A percentile compares a stretch with the other conserved stretches of the same genome.
phyloP scores from a whole-genome alignment of 2,888 invertebrate genomes.

The Drosophila rellima region DNA sequence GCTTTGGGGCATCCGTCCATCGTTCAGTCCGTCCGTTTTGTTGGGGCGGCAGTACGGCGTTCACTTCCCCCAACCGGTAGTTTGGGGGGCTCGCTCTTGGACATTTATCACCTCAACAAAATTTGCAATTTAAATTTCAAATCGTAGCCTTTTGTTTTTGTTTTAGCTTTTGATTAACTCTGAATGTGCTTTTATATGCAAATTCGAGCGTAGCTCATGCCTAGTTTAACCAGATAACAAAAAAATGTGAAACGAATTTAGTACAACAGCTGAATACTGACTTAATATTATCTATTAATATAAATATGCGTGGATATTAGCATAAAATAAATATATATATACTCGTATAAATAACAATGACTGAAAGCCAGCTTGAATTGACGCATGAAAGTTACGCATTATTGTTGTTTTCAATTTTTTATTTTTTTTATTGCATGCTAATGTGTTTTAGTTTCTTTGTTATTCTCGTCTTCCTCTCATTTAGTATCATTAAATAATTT shows the following conservation, averaged over 20 bases:
- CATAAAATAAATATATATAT: conserved; percentile 29
- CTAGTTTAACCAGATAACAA: conserved; percentile 27
- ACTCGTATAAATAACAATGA: conserved; percentile 4
- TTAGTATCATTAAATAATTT: conserved; percentile 22
- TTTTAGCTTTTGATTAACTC: conserved; percentile 21
- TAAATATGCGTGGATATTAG: conserved; percentile 49
- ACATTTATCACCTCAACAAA: conserved; percentile 63
- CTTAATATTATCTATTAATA: conserved; percentile 42
- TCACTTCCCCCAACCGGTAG: background rate
- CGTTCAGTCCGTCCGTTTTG: conserved; percentile 6
- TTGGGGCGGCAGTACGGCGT: conserved; percentile 8
- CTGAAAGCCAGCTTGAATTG: conserved; percentile 28
- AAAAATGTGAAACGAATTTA: conserved; percentile 54
- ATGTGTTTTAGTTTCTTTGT: conserved; percentile 18
- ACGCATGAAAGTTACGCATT: conserved; percentile 27
- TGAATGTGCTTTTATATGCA: conserved; percentile 47
- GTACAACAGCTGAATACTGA: conserved; percentile 31
- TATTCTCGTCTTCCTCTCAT: conserved; percentile 15
- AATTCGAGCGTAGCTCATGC: conserved; percentile 34
- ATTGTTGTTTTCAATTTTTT: conserved; percentile 19
- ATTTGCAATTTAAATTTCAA: conserved; percentile 58
- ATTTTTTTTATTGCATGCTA: conserved; percentile 8
- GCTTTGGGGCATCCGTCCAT: conserved; percentile 25
- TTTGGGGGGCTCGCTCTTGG: conserved; percentile 36
- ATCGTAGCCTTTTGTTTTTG: conserved; percentile 27